Conservation (phyloP, 2,113 vertebrate species). For the Barnardius zonarius region DNA sequence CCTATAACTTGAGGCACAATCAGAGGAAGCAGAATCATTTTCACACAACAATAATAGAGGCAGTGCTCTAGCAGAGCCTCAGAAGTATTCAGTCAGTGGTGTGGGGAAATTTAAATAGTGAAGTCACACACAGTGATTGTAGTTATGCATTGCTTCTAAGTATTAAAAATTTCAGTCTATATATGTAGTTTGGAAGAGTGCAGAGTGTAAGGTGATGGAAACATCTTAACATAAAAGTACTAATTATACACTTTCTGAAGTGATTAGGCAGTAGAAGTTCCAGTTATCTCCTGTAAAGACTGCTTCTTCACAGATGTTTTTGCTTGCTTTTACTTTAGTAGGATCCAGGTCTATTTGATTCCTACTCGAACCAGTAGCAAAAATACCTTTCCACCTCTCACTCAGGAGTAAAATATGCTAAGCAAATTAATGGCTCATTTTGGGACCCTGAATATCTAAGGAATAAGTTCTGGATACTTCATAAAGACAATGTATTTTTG, state of each 20-base stretch:
- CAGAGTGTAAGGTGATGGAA: not conserved
- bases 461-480: not conserved
- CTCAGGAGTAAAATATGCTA: not conserved
- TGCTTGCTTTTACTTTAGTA: not conserved
- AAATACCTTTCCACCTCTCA: not conserved
- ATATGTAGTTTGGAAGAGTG: not conserved
- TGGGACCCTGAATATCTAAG: not conserved
- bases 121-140: not conserved
- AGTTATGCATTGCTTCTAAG: not conserved
- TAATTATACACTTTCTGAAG: not conserved
- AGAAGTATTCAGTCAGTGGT: not conserved
- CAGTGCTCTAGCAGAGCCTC: not conserved
- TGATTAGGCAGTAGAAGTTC: not conserved
- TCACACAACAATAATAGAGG: not conserved
- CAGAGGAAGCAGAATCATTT: not conserved
- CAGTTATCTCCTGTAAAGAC: not conserved
- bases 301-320: not conserved
- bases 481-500: not conserved
- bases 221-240: not conserved
- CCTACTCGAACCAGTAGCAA: not conserved
- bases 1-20: not conserved
- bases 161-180: not conserved
- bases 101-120: not conserved
- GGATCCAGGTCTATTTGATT: not conserved
- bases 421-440: not conserved